Evolutionary conservation across 1,140 invertebrate species (phyloP), one percentile per base, ranked within the genome.

Genomic region (Caenorhabditis latens): DNA sequence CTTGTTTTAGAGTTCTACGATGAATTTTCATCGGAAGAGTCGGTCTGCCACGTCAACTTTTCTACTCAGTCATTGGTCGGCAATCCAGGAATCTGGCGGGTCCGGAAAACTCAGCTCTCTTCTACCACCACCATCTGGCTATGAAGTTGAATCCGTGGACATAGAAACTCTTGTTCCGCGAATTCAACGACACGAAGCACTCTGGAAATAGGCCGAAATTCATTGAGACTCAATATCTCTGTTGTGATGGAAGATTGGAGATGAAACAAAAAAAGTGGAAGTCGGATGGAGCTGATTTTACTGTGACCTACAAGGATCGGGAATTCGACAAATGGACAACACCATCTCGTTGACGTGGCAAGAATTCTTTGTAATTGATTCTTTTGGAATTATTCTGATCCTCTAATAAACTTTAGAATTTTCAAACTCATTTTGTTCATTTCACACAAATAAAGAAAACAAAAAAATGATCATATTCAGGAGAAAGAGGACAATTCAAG

Each of bases 361-460:
- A 63, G 11, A 13, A 21, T 32, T 3, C n/a, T 16, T 19, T 1
- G n/a, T n/a, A 8, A 11, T 14, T 53, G 16, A 53, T 14, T 2
- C 16, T 53, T 16, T 14, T 3, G 16, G 3, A 53, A 11, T 14
- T 11, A 53, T 16, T 14, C 50, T 16, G 16, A 53, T 14, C 11
- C 50, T 53, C 50, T 16, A 16, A 50, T 14, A 53, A 53, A 53
- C 11, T 53, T 11, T 14, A 9, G 2, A 61, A 61, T 9, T 4
- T 32, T 32, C 4, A 40, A 40, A 71, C 65, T 40, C 65, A 71
- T 46, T 6, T 71, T 71, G 46, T 79, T 79, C 46, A 79, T 50
- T 79, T 79, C 46, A 79, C 71, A 79, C 71, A 46, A 79, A 79
- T 1, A 24, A 32, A 32, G 2, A 19, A 46, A 6, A 32, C 6